Percentiles rank a stretch among this genome's conserved stretches.
Evolutionary conservation across 53 echinoderm and acorn worm species (phyloP).

Genomic region (Luidia sarsii): DNA sequence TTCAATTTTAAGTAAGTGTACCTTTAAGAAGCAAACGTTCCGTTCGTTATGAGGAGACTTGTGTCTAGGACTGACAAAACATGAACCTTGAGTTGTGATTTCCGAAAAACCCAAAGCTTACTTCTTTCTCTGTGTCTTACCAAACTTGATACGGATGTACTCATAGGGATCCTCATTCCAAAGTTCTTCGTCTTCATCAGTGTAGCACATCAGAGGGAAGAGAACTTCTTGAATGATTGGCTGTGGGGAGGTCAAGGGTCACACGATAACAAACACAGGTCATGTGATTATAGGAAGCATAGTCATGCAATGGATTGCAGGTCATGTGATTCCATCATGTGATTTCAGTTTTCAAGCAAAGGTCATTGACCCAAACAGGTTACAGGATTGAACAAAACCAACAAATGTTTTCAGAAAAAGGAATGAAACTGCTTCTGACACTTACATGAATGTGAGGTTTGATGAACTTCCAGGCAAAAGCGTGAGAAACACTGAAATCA

Average conservation of each 20-base stretch:
- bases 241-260: constrained; percentile 18
- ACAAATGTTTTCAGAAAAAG: no score
- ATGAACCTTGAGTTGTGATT: no score
- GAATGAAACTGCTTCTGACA: no score
- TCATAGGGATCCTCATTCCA: constrained; percentile 95
- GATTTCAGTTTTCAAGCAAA: background rate
- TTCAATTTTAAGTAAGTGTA: no score
- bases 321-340: background rate
- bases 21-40: no score
- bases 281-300: background rate
- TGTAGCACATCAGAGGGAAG: constrained; percentile 95
- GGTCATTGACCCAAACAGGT: background rate
- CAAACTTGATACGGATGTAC: constrained; percentile 94
- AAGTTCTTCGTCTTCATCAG: constrained; percentile 88
- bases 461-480: constrained; percentile 84
- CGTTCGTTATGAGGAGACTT: no score
- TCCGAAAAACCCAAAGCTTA: no score
- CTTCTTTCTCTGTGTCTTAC: no score
- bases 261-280: background rate
- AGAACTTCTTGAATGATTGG: constrained; percentile 78
- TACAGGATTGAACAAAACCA: no score
- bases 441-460: constrained; percentile 93
- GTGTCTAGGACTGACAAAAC: no score
- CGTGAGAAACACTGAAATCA: constrained; percentile 75
- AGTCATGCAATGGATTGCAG: background rate